A percentile compares a stretch with the other conserved stretches of the same genome.
Conservation (phyloP, 2,888 invertebrate species). For the Trichogramma evanescens region DNA sequence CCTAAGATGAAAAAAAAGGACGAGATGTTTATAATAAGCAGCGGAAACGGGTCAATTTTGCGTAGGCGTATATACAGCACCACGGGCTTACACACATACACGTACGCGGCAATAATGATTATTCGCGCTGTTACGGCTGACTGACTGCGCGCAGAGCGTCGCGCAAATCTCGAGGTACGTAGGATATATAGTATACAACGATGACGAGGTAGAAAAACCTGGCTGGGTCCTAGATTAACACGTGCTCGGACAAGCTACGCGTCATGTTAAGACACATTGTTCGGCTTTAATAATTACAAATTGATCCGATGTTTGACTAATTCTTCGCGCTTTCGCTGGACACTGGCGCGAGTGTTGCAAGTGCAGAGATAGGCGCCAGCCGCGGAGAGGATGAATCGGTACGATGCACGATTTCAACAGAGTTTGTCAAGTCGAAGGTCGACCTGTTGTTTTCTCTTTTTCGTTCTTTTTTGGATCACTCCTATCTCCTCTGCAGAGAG, state of each 20-base stretch:
- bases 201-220: slow-evolving; percentile 12
- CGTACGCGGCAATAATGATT: slow-evolving; percentile 9
- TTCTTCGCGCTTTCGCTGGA: not conserved
- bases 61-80: slow-evolving; percentile 14
- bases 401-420: no score
- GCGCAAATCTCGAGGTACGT: no score
- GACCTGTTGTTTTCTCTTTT: no score
- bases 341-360: slow-evolving; percentile 1
- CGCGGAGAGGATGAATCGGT: no score
- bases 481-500: no score
- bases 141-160: slow-evolving; percentile 6
- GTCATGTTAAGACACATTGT: slow-evolving; percentile 5
- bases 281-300: slow-evolving; percentile 14
- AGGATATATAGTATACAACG: no score
- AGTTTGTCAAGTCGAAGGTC: no score
- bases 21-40: no score
- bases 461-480: no score
- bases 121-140: not conserved
- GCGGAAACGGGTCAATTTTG: slow-evolving; percentile 3
- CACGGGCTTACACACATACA: no score
- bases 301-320: slow-evolving; percentile 8
- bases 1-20: not conserved
- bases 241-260: not conserved
- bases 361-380: no score
- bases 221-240: not conserved